Evolutionary conservation across 2,797 vertebrate species (phyloP), one percentile per base, ranked within the genome.

Genomic region (Gallinago stenura): DNA sequence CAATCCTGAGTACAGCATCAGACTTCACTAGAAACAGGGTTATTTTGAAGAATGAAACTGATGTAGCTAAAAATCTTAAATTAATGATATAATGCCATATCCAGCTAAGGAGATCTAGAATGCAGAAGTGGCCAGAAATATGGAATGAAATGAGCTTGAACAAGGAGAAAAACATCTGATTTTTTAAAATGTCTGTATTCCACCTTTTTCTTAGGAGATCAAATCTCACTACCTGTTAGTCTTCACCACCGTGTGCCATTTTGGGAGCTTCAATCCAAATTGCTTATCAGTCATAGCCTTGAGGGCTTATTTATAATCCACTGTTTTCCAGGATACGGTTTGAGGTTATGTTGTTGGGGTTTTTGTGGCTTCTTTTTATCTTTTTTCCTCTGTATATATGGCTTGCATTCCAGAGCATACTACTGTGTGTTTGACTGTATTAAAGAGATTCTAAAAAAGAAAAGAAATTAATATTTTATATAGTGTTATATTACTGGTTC

Each of bases 241-340:
- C 37, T 66, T 50, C 16, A 76, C 26, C 7, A 37, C 11, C 6
- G 22, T 25, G 16, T 7, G 61, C 13, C 15, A 13, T 71, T 81
- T 54, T 22, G 54, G 28, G 22, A 37, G 6, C 17, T 33, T 0
- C 0, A 37, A n/a, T 79, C 22, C 9, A 20, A 61, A 13, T 20
- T 71, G 6, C 8, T 60, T 73, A 35, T 60, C 35, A 30, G 31
- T 46, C 22, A 8, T 26, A 64, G 10, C 25, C 15, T 48, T 33
- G 22, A 75, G 3, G 3, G 12, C 0, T 80, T 87, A 30, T 71
- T 78, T 79, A 31, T 58, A 83, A 77, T 7, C 11, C 12, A 16
- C 18, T 54, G 4, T 69, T 79, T 76, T 50, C 26, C 21, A 30
- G 11, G 5, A 21, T 39, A 15, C 9, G 12, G 5, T 3, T 12